Evolutionary conservation across 2,888 invertebrate species (phyloP).

Genomic region (Tenodera sinensis): DNA sequence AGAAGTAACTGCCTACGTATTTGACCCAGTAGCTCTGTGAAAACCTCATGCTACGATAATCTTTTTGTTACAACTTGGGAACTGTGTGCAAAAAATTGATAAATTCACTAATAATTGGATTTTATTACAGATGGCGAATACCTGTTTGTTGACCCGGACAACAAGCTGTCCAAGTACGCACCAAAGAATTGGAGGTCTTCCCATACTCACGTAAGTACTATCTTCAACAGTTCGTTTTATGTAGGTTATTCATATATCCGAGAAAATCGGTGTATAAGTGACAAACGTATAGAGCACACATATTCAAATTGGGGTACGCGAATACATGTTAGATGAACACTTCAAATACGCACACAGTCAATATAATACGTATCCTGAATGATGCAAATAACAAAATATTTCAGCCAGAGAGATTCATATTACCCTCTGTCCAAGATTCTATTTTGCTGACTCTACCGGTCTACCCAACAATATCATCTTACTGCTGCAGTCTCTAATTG

Average conservation of each 20-base stretch:
- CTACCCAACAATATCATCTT: too few species aligned
- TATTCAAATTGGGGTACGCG: too few species aligned
- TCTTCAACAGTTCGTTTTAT: neutral
- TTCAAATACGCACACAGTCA: too few species aligned
- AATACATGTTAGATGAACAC: too few species aligned
- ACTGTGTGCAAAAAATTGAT: neutral
- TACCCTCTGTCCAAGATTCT: too few species aligned
- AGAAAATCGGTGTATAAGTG: too few species aligned
- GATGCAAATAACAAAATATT: too few species aligned
- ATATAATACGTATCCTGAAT: too few species aligned
- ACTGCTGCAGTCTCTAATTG: too few species aligned
- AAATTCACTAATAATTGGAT: conserved; percentile 8
- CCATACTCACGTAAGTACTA: conserved; percentile 75
- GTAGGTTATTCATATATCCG: neutral
- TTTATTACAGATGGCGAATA: conserved; percentile 86
- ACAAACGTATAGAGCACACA: too few species aligned
- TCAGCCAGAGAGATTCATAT: too few species aligned
- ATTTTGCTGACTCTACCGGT: too few species aligned
- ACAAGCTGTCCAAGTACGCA: conserved; percentile 93
- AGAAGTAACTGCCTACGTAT: neutral
- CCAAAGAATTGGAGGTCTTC: conserved; percentile 95
- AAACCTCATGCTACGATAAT: neutral
- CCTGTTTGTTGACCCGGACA: conserved; percentile 90
- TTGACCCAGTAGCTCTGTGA: neutral
- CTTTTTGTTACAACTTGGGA: neutral